These are phyloP conservation scores for Cosmorhoe ocellata DNA, from an alignment of 2,888 invertebrate genomes.

Conservation along the genomic window DNA sequence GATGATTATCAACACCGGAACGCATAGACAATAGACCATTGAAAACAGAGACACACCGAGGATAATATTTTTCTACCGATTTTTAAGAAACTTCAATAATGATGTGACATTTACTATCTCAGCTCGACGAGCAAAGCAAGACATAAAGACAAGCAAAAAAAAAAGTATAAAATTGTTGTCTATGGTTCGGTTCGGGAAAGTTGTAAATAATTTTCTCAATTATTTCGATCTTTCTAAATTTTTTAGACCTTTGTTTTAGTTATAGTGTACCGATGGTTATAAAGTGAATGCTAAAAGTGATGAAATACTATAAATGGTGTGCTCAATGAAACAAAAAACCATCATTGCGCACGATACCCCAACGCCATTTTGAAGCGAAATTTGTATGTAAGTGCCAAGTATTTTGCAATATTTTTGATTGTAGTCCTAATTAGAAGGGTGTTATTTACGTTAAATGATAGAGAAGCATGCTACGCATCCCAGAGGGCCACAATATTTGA, in stretches of 20 bases:
- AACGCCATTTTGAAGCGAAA: constrained; percentile 84
- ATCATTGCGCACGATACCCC: constrained; percentile 81
- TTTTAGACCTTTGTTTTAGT: constrained; percentile 49
- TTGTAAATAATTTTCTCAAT: constrained; percentile 76
- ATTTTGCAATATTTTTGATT: constrained; percentile 78
- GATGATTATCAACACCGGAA: too few species aligned
- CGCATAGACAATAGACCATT: too few species aligned
- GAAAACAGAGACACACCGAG: too few species aligned
- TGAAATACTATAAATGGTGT: constrained; percentile 64
- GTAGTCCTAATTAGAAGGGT: constrained; percentile 50
- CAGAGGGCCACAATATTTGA: constrained; percentile 41
- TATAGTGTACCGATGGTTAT: constrained; percentile 59
- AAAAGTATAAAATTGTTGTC: constrained; percentile 35
- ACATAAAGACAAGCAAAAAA: not conserved
- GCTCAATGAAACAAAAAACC: constrained; percentile 80
- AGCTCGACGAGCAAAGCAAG: not conserved
- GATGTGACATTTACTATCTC: too few species aligned
- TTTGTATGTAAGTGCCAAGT: constrained; percentile 83
- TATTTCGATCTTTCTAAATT: constrained; percentile 50
- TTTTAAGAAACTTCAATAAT: constrained; percentile 4
- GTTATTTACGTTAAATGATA: constrained; percentile 48
- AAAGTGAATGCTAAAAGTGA: constrained; percentile 63
- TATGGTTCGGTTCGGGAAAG: constrained; percentile 71
- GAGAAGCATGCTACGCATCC: constrained; percentile 49
- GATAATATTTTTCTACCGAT: not conserved